Conservation (phyloP, 1,140 invertebrate genomes). For the Euwallacea similis region DNA sequence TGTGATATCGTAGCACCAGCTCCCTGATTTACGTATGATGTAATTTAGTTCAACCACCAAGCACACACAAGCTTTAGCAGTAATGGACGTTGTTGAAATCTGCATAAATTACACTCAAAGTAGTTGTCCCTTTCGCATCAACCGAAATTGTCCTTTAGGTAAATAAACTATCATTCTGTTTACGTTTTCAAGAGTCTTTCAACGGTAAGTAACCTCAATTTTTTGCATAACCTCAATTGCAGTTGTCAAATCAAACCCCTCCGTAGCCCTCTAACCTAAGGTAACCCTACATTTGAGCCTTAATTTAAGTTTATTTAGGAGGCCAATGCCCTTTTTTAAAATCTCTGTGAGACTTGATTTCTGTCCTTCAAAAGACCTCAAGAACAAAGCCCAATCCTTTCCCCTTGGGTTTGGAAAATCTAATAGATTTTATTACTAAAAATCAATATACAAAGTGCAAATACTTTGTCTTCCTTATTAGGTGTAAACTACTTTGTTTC, state of each 20-base stretch:
- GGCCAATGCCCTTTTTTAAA: too few species aligned
- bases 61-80: conserved; percentile 34
- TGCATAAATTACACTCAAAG: conserved; percentile 13
- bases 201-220: conserved; percentile 53
- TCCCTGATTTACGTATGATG: conserved; percentile 39
- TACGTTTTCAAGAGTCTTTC: conserved; percentile 49
- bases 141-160: too few species aligned
- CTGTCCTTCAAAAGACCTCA: conserved; percentile 2
- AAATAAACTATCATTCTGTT: conserved; percentile 45
- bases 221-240: conserved; percentile 53
- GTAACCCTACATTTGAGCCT: conserved; percentile 45
- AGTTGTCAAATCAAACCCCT: conserved; percentile 50
- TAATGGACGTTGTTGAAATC: conserved; percentile 46
- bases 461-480: too few species aligned
- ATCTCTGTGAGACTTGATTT: background rate
- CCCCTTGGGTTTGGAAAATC: too few species aligned
- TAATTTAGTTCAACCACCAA: conserved; percentile 46
- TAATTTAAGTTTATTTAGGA: too few species aligned
- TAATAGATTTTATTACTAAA: too few species aligned
- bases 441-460: too few species aligned
- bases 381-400: background rate
- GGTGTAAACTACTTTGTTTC: too few species aligned
- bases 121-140: too few species aligned
- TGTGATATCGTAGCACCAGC: too few species aligned
- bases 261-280: background rate